Conservation (phyloP, 2,113 vertebrate species). For the Phyllostomus hastatus region DNA sequence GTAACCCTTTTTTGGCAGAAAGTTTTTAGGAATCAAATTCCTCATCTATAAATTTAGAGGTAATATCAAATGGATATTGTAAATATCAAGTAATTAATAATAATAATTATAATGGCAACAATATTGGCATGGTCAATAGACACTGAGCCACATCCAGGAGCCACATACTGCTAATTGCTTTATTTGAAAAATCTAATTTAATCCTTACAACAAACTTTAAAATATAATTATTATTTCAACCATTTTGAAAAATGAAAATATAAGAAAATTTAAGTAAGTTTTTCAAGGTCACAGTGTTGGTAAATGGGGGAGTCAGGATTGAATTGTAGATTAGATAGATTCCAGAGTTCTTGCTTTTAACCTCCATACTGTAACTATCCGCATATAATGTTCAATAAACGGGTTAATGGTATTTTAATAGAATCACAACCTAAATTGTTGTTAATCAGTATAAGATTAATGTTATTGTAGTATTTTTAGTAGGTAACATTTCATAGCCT, state of each 20-base stretch:
- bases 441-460: constrained; percentile 3
- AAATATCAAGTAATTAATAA: background rate
- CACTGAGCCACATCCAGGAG: background rate
- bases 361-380: background rate
- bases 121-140: background rate
- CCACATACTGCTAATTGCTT: background rate
- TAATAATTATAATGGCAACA: background rate
- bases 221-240: background rate
- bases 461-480: background rate
- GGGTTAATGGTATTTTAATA: constrained; percentile 7
- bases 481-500: constrained; percentile 15
- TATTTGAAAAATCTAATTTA: constrained; percentile 12
- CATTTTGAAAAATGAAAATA: background rate
- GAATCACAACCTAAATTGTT: background rate
- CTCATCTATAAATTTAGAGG: background rate
- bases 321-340: background rate
- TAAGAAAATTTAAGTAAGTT: background rate
- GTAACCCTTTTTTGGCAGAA: background rate
- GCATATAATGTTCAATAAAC: background rate
- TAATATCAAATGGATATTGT: background rate
- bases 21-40: background rate
- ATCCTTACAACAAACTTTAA: background rate
- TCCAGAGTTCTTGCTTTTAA: background rate
- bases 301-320: background rate
- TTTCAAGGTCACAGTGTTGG: background rate